Percentiles rank a stretch among this genome's conserved stretches.
Conservation (phyloP, 2,888 invertebrate genomes). For the Pegoplata infirma region DNA sequence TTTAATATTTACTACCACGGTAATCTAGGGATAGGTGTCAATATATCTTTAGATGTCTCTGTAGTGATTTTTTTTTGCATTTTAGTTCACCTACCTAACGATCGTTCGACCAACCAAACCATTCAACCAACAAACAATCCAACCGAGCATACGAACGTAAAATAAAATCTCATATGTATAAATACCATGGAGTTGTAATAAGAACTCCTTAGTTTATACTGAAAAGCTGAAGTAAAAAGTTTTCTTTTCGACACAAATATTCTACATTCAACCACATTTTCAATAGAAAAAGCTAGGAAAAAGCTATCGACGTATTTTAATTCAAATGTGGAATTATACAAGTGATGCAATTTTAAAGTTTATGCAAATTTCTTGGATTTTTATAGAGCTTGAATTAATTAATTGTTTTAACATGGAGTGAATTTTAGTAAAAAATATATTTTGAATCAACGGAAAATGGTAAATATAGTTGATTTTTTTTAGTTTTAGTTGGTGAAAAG, state of each 20-base stretch:
- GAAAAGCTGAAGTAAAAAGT: slow-evolving; percentile 49
- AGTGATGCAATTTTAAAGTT: not conserved
- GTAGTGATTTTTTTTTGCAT: slow-evolving; percentile 37
- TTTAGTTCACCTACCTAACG: slow-evolving; percentile 28
- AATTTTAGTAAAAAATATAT: not conserved
- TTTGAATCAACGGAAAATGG: not conserved
- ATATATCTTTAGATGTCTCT: slow-evolving; percentile 37
- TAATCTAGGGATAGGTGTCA: no score
- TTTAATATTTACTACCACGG: no score
- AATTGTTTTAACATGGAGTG: not conserved
- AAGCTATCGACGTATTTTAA: not conserved
- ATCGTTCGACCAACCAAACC: slow-evolving; percentile 38
- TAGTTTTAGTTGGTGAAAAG: no score
- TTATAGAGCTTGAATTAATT: not conserved
- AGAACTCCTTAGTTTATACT: slow-evolving; percentile 57
- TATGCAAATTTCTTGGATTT: not conserved
- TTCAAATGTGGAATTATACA: not conserved
- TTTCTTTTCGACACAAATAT: slow-evolving; percentile 5
- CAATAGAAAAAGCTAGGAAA: not conserved
- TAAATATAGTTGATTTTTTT: no score
- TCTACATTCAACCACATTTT: slow-evolving; percentile 6
- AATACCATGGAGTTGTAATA: slow-evolving; percentile 53
- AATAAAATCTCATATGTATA: slow-evolving; percentile 41
- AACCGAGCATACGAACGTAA: slow-evolving; percentile 12
- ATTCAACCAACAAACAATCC: slow-evolving; percentile 17